Conservation (phyloP, 2,113 vertebrate species). For the Neogobius melanostomus region DNA sequence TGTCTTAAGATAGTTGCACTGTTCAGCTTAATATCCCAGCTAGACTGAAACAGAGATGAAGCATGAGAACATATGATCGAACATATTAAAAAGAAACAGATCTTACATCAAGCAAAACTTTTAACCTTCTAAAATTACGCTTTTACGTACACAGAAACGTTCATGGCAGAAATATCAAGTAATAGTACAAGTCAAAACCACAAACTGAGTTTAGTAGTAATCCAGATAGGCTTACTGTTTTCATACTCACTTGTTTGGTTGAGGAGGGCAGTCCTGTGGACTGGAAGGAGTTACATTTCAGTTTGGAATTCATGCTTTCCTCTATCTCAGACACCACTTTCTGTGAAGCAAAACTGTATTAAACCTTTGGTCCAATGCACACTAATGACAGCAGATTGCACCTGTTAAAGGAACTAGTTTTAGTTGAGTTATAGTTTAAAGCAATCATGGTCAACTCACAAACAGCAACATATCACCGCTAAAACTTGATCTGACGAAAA, state of each 20-base stretch:
- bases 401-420: too few relatives aligned
- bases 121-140: too few relatives aligned
- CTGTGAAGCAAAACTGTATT: slow-evolving; percentile 48
- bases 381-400: not conserved
- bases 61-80: not conserved
- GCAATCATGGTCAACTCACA: too few relatives aligned
- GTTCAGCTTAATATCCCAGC: slow-evolving; percentile 84
- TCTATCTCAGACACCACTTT: slow-evolving; percentile 66
- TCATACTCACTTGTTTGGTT: slow-evolving; percentile 50
- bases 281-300: slow-evolving; percentile 58
- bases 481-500: too few relatives aligned
- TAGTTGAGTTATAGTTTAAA: too few relatives aligned
- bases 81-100: not conserved
- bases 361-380: not conserved
- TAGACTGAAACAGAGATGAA: slow-evolving; percentile 67
- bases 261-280: slow-evolving; percentile 46
- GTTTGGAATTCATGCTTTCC: slow-evolving; percentile 63
- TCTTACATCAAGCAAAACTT: not conserved
- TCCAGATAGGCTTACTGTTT: too few relatives aligned
- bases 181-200: too few relatives aligned
- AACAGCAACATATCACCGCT: too few relatives aligned
- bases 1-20: slow-evolving; percentile 85
- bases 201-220: too few relatives aligned
- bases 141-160: too few relatives aligned
- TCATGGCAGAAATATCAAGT: too few relatives aligned